These are phyloP conservation scores for Picus viridis DNA, from an alignment of 2,797 vertebrate genomes.

Conservation along the genomic window DNA sequence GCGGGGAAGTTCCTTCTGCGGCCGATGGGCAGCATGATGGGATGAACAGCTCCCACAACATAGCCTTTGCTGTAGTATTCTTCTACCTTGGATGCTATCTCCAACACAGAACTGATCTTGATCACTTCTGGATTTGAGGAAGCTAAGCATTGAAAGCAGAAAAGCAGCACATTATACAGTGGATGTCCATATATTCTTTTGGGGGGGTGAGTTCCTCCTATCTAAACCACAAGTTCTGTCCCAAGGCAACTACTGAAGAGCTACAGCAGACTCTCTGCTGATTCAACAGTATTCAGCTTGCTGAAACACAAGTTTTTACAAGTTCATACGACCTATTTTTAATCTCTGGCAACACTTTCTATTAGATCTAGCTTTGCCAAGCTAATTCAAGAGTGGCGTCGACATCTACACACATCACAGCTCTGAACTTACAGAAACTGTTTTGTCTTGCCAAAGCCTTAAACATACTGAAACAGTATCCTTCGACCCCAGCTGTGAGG, in stretches of 20 bases:
- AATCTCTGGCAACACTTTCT: background rate
- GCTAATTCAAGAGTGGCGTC: background rate
- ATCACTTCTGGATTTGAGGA: conserved; percentile 86
- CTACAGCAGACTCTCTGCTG: background rate
- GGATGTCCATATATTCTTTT: accelerated
- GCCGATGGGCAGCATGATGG: conserved; percentile 89
- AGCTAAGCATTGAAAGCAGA: conserved; percentile 77
- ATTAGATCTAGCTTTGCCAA: background rate
- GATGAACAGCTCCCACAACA: conserved; percentile 88
- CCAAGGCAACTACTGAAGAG: background rate
- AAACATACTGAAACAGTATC: background rate
- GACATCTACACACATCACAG: background rate
- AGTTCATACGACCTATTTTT: background rate
- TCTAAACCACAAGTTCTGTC: background rate
- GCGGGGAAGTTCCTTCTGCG: conserved; percentile 85
- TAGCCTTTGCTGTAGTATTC: conserved; percentile 93
- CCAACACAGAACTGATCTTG: conserved; percentile 88
- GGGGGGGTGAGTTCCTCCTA: background rate
- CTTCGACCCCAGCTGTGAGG: background rate
- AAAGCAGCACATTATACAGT: background rate
- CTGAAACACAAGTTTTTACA: background rate
- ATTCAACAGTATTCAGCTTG: background rate
- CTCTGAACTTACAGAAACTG: background rate
- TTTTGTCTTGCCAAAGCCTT: background rate
- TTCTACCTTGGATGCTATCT: conserved; percentile 85